phyloP scores from a whole-genome alignment of 2,113 vertebrate species.

The Chionis minor region DNA sequence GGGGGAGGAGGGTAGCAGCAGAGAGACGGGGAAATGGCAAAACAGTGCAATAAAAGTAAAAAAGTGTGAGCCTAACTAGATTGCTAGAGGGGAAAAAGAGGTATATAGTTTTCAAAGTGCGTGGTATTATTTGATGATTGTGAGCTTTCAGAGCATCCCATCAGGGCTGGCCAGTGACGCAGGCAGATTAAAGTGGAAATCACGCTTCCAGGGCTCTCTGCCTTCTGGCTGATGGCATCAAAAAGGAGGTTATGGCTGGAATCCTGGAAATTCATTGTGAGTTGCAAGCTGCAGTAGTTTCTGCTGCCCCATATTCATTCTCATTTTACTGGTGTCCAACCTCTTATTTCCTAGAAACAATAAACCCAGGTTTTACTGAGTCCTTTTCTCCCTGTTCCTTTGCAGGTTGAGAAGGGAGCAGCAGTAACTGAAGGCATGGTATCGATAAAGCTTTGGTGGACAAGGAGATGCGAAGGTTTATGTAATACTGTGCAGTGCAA shows the following conservation, averaged over 20 bases:
- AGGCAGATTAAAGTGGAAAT: neutral
- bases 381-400: neutral
- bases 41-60: neutral
- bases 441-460: neutral
- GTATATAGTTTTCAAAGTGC: neutral
- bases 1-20: rapidly evolving
- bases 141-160: neutral
- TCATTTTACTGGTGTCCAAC: neutral
- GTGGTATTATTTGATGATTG: neutral
- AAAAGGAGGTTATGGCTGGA: neutral
- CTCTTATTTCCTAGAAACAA: neutral
- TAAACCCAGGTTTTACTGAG: neutral
- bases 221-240: neutral
- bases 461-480: neutral
- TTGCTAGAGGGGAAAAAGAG: neutral
- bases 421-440: neutral
- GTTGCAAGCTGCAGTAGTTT: neutral
- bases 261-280: neutral
- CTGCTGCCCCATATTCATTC: neutral
- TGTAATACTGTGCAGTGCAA: neutral
- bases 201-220: neutral
- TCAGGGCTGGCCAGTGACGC: neutral
- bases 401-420: neutral
- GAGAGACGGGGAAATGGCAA: neutral
- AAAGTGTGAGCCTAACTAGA: neutral